A percentile compares a stretch with the other conserved stretches of the same genome.
Conservation (phyloP, 2,888 invertebrate species). For the Rambutsinella grinnellia region DNA sequence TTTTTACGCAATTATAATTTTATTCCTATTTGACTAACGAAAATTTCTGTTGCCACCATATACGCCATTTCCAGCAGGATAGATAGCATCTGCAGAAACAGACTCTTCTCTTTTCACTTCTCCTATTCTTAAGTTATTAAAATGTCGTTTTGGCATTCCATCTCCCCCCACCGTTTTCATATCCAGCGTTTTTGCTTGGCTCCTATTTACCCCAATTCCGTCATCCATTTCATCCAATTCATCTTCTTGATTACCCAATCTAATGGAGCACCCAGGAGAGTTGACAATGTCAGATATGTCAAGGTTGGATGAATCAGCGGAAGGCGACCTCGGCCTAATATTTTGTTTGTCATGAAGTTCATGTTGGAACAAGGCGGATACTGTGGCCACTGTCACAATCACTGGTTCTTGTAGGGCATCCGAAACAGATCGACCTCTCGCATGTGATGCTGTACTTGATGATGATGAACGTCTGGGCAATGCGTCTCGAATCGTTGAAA, state of each 20-base stretch:
- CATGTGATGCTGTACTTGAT: slow-evolving; percentile 1
- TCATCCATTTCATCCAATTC: too few relatives aligned
- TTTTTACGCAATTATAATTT: background rate
- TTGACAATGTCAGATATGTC: slow-evolving; percentile 39
- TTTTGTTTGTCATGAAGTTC: background rate
- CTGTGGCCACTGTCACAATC: slow-evolving; percentile 40
- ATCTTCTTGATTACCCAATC: background rate
- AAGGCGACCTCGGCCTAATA: background rate
- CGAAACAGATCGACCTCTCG: background rate
- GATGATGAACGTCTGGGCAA: too few relatives aligned
- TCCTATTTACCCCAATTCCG: too few relatives aligned
- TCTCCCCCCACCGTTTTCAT: too few relatives aligned
- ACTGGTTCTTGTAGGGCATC: slow-evolving; percentile 33
- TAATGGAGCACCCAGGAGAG: slow-evolving; percentile 20
- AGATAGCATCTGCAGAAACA: slow-evolving; percentile 4
- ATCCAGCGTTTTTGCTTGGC: too few relatives aligned
- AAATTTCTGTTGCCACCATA: background rate
- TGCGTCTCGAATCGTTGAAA: too few relatives aligned
- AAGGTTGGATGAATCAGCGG: slow-evolving; percentile 9
- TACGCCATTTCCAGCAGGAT: background rate
- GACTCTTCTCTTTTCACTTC: background rate
- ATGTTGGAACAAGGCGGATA: slow-evolving; percentile 29
- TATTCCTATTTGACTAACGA: background rate
- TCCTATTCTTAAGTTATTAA: too few relatives aligned
- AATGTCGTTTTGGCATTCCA: too few relatives aligned